Evolutionary conservation across 2,797 vertebrate genomes (phyloP).

Genomic region (Gymnothorax reevesii): DNA sequence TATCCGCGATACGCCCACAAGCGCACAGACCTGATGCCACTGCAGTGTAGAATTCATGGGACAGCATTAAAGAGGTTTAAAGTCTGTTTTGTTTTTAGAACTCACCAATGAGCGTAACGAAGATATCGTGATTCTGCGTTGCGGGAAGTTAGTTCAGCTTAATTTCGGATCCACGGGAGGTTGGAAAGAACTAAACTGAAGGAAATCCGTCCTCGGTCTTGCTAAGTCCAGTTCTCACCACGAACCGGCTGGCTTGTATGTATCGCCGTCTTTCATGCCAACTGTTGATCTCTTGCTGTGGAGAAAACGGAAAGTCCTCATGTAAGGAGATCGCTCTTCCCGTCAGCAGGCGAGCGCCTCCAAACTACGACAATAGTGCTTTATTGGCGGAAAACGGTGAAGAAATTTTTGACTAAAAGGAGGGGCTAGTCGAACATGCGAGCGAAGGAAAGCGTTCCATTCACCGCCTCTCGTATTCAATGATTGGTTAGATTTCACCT

Average conservation of each 20-base stretch:
- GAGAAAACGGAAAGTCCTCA: not conserved
- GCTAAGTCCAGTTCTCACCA: no score
- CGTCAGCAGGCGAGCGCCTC: not conserved
- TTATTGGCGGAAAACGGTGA: constrained; percentile 41
- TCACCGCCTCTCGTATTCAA: not conserved
- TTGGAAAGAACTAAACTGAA: not conserved
- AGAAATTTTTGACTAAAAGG: constrained; percentile 52
- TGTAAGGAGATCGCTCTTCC: not conserved
- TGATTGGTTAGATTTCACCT: constrained; percentile 13
- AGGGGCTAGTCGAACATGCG: constrained; percentile 38
- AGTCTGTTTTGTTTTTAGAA: not conserved
- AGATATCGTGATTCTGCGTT: not conserved
- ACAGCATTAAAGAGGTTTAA: not conserved
- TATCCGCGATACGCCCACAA: not conserved
- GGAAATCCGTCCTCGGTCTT: constrained; percentile 4
- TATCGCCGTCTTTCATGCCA: not conserved
- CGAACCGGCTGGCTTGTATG: not conserved
- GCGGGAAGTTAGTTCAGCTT: not conserved
- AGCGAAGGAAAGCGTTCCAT: not conserved
- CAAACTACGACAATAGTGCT: constrained; percentile 49
- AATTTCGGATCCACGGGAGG: not conserved
- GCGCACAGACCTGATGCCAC: not conserved
- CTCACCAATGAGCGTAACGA: not conserved
- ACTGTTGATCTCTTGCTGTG: not conserved
- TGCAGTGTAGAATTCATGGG: not conserved